Evolutionary conservation across 2,797 vertebrate genomes (phyloP).

Genomic region (Rhinatrema bivittatum): DNA sequence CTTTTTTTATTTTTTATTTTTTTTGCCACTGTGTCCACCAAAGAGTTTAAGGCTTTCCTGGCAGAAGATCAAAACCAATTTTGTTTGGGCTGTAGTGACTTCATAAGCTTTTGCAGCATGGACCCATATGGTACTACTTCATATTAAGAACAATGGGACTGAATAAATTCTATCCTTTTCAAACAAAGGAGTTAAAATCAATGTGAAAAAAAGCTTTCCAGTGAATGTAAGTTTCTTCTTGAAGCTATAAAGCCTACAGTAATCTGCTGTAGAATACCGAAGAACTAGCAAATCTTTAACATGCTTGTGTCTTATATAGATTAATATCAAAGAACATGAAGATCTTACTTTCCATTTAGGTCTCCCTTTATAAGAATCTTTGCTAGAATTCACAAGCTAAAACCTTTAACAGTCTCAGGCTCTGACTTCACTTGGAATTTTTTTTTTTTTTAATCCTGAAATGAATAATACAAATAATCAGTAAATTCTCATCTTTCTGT

Average conservation of each 20-base stretch:
- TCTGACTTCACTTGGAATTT: too few relatives aligned
- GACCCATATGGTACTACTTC: slow-evolving; percentile 37
- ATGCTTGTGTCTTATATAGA: slow-evolving; percentile 17
- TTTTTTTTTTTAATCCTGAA: too few relatives aligned
- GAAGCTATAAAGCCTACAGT: too few relatives aligned
- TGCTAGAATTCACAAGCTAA: too few relatives aligned
- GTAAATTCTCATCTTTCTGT: slow-evolving; percentile 56
- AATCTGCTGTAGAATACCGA: slow-evolving; percentile 17
- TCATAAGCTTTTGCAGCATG: slow-evolving; percentile 38
- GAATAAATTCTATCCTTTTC: slow-evolving; percentile 27
- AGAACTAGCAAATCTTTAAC: neutral
- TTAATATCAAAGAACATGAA: neutral
- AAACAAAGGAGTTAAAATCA: slow-evolving; percentile 18
- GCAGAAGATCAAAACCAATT: slow-evolving; percentile 45
- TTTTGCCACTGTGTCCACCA: slow-evolving; percentile 39
- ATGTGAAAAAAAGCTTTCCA: slow-evolving; percentile 6
- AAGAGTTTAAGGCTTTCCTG: slow-evolving; percentile 38
- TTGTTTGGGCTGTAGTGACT: slow-evolving; percentile 32
- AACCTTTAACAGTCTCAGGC: too few relatives aligned
- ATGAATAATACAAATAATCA: too few relatives aligned
- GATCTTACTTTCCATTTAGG: too few relatives aligned
- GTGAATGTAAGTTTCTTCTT: too few relatives aligned
- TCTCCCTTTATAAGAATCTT: too few relatives aligned
- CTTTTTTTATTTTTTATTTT: slow-evolving; percentile 59
- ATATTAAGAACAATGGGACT: slow-evolving; percentile 24